Conservation (phyloP, 2,888 invertebrate genomes). For the Altica lythri region DNA sequence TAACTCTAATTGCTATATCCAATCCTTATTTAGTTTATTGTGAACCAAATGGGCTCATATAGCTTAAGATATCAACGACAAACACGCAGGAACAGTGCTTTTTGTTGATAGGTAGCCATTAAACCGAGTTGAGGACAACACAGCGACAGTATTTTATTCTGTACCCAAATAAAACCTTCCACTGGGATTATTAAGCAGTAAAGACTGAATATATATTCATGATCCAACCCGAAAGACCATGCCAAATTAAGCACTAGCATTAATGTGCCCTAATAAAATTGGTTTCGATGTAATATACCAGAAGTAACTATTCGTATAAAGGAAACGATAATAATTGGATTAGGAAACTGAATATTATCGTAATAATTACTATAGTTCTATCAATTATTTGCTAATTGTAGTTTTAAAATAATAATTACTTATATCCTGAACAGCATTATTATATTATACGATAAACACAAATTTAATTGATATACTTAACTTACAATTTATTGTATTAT, state of each 20-base stretch:
- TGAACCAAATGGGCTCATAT: neutral
- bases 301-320: no score
- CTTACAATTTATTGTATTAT: no score
- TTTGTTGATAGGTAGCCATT: slow-evolving; percentile 8
- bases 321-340: no score
- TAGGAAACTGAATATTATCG: no score
- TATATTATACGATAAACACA: no score
- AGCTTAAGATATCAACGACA: neutral
- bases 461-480: no score
- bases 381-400: no score
- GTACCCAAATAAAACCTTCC: slow-evolving; percentile 21
- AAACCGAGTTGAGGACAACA: slow-evolving; percentile 10
- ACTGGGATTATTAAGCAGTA: slow-evolving; percentile 15
- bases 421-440: no score
- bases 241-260: slow-evolving; percentile 16
- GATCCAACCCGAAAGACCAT: slow-evolving; percentile 13
- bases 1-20: no score
- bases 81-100: neutral
- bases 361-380: no score
- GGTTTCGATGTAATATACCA: slow-evolving; percentile 11
- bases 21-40: neutral
- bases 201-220: slow-evolving; percentile 18
- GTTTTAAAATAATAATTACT: no score
- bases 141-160: slow-evolving; percentile 12
- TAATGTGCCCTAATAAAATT: slow-evolving; percentile 17